phyloP scores from a whole-genome alignment of 1,140 invertebrate species.

The Apis cerana region DNA sequence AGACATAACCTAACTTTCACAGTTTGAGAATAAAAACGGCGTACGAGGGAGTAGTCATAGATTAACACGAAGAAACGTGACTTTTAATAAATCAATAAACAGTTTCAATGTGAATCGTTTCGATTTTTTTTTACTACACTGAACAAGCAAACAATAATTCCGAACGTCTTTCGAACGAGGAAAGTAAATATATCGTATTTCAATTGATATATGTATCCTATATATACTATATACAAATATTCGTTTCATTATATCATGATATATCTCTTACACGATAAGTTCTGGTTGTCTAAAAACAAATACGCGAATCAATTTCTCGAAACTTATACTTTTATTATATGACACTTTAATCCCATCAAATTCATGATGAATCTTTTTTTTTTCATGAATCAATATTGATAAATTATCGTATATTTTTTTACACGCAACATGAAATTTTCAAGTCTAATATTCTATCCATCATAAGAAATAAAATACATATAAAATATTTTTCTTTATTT shows the following conservation, averaged over 20 bases:
- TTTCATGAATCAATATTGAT: background rate
- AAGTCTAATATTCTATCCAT: background rate
- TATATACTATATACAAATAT: constrained; percentile 17
- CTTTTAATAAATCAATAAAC: constrained; percentile 5
- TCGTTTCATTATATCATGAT: constrained; percentile 4
- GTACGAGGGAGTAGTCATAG: too few relatives aligned
- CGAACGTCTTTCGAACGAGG: constrained; percentile 35
- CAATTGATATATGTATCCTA: constrained; percentile 30
- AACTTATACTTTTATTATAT: constrained; percentile 13
- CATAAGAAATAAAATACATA: background rate
- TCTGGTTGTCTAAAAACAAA: constrained; percentile 1
- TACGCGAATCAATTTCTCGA: background rate
- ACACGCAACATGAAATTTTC: background rate
- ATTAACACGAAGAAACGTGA: background rate
- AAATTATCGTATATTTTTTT: constrained; percentile 2
- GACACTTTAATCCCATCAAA: background rate
- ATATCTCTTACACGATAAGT: background rate
- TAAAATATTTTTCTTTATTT: background rate
- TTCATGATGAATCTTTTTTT: too few relatives aligned
- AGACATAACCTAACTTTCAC: background rate
- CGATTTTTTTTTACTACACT: background rate
- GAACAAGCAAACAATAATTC: constrained; percentile 57
- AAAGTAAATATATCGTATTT: constrained; percentile 59
- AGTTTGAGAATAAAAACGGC: background rate
- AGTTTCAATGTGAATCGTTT: background rate